These are phyloP conservation scores for Allobates femoralis DNA, from an alignment of 2,797 vertebrate genomes.

Conservation along the genomic window DNA sequence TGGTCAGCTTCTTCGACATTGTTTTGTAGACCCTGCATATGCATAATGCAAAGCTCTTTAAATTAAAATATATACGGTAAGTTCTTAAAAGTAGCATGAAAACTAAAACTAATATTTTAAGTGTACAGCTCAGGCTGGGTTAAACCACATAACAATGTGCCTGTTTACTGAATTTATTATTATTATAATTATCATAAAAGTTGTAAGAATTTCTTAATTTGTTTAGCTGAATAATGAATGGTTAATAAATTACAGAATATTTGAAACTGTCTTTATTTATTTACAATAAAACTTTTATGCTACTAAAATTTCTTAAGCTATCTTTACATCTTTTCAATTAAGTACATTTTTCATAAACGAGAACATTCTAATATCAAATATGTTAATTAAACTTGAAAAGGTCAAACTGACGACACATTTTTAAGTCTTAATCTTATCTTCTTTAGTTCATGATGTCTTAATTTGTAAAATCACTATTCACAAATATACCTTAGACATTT, in stretches of 20 bases:
- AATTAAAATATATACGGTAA: no score
- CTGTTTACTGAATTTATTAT: neutral
- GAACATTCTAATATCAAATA: neutral
- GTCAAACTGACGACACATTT: constrained; percentile 1
- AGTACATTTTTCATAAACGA: neutral
- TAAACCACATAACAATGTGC: neutral
- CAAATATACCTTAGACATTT: neutral
- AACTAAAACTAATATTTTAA: neutral
- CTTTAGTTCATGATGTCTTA: neutral
- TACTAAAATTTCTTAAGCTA: neutral
- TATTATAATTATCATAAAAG: no score
- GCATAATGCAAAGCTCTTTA: no score
- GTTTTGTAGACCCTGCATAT: no score
- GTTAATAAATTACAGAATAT: neutral
- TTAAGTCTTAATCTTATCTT: neutral
- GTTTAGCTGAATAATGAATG: neutral
- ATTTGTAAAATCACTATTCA: neutral
- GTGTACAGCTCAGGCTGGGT: neutral
- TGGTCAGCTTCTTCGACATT: no score
- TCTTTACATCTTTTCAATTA: constrained; percentile 6
- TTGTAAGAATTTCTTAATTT: neutral
- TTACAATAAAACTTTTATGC: neutral
- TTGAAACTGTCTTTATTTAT: neutral
- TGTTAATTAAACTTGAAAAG: constrained; percentile 16
- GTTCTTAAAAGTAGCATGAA: no score